Conservation (phyloP, 37 sponge, comb jelly and placozoan genomes). For the Beroe forskalii region DNA sequence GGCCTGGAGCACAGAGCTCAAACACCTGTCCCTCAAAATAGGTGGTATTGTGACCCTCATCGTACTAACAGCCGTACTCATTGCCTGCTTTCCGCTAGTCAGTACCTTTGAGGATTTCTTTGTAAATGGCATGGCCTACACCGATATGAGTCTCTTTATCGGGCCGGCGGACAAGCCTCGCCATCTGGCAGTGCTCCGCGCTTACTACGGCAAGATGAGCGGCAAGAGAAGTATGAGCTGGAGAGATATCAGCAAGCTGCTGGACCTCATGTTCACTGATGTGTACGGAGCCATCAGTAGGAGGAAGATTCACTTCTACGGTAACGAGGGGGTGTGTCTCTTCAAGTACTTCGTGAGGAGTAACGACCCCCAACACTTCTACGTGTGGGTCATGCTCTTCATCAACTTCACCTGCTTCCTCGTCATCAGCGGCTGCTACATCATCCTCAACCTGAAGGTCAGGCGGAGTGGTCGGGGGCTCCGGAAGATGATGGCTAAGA, state of each 20-base stretch:
- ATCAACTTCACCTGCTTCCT: not conserved
- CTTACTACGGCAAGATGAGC: not conserved
- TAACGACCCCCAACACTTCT: not conserved
- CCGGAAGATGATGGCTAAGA: not conserved
- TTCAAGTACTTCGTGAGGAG: not conserved
- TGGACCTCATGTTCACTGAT: not conserved
- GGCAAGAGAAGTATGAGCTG: not conserved
- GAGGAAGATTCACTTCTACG: not conserved
- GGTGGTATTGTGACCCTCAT: not conserved
- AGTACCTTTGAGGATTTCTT: not conserved
- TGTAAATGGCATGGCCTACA: not conserved
- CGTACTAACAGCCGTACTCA: not conserved
- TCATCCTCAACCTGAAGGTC: not conserved
- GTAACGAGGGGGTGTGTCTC: slow-evolving; percentile 1
- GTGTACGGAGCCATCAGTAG: not conserved
- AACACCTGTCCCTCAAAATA: not conserved
- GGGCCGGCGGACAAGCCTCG: not conserved
- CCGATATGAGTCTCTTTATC: not conserved
- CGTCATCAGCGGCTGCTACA: not conserved
- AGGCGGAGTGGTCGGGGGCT: not conserved
- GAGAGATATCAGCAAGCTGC: not conserved
- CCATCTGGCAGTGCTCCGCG: not conserved
- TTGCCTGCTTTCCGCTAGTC: not conserved
- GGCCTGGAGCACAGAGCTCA: not conserved
- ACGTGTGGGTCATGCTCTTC: not conserved